Conservation (phyloP, 2,797 vertebrate genomes). For the Gallinago solitaria region DNA sequence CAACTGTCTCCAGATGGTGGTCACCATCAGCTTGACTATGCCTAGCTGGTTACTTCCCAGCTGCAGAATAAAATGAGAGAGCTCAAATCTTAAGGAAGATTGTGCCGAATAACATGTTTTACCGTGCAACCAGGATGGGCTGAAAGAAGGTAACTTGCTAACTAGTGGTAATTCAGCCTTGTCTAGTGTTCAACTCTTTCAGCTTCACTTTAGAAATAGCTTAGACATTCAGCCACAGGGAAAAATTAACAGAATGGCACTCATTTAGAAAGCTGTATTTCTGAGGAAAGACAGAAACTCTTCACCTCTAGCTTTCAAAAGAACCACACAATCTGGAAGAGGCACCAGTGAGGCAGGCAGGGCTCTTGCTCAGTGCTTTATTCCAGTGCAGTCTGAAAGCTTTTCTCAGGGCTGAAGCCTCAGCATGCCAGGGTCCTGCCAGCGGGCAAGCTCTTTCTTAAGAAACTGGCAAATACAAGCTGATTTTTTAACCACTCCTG, state of each 20-base stretch:
- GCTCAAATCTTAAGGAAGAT: background rate
- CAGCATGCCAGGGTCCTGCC: background rate
- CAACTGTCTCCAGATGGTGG: background rate
- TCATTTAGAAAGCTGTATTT: background rate
- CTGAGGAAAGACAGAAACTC: background rate
- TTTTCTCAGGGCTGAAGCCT: background rate
- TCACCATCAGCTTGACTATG: background rate
- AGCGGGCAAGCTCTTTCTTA: background rate
- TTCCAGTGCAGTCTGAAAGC: background rate
- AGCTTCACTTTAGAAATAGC: background rate
- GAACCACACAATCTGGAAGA: background rate
- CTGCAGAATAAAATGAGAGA: background rate
- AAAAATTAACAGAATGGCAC: background rate
- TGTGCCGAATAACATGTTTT: background rate
- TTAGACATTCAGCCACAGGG: background rate
- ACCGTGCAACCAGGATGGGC: background rate
- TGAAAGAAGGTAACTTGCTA: background rate
- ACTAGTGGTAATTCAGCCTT: background rate
- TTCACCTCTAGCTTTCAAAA: background rate
- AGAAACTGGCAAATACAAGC: background rate
- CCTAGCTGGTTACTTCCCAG: background rate
- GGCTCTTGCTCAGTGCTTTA: background rate
- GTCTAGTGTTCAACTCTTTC: background rate
- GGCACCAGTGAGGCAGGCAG: background rate
- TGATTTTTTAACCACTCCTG: background rate